Percentiles rank a stretch among this genome's conserved stretches.
Evolutionary conservation across 2,888 invertebrate genomes (phyloP).

Genomic region (Ferdinandea cuprea): DNA sequence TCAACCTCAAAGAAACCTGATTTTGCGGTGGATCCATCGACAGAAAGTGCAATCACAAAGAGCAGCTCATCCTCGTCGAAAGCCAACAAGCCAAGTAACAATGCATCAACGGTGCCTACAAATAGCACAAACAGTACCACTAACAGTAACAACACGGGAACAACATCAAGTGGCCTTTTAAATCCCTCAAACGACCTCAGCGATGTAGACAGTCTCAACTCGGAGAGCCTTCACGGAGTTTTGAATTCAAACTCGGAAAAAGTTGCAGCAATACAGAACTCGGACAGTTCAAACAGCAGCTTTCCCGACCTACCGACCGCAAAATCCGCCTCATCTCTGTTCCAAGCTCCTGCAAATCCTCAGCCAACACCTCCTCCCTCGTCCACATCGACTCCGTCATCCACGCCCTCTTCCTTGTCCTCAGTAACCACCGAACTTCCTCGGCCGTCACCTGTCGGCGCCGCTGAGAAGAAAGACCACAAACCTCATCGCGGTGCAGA

Average conservation of each 20-base stretch:
- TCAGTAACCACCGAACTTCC: slow-evolving; percentile 14
- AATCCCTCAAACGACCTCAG: slow-evolving; percentile 77
- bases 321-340: slow-evolving; percentile 29
- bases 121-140: slow-evolving; percentile 54
- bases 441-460: slow-evolving; percentile 19
- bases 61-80: slow-evolving; percentile 27
- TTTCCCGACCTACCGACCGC: slow-evolving; percentile 80
- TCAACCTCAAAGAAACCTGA: slow-evolving; percentile 67
- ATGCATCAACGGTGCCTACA: slow-evolving; percentile 71
- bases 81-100: slow-evolving; percentile 79
- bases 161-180: slow-evolving; percentile 76
- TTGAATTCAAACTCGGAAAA: slow-evolving; percentile 75
- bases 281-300: slow-evolving; percentile 82
- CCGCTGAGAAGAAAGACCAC: slow-evolving; percentile 84
- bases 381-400: slow-evolving; percentile 55
- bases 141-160: slow-evolving; percentile 25
- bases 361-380: slow-evolving; percentile 64
- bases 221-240: slow-evolving; percentile 76
- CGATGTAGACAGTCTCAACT: slow-evolving; percentile 80
- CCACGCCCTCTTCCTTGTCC: slow-evolving; percentile 35
- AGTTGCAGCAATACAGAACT: slow-evolving; percentile 77
- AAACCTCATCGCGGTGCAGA: slow-evolving; percentile 77
- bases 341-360: slow-evolving; percentile 63
- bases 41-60: slow-evolving; percentile 78
- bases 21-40: slow-evolving; percentile 23